A percentile compares a stretch with the other conserved stretches of the same genome.
phyloP scores from a whole-genome alignment of 2,888 invertebrate genomes.

The Dasypolia templi region DNA sequence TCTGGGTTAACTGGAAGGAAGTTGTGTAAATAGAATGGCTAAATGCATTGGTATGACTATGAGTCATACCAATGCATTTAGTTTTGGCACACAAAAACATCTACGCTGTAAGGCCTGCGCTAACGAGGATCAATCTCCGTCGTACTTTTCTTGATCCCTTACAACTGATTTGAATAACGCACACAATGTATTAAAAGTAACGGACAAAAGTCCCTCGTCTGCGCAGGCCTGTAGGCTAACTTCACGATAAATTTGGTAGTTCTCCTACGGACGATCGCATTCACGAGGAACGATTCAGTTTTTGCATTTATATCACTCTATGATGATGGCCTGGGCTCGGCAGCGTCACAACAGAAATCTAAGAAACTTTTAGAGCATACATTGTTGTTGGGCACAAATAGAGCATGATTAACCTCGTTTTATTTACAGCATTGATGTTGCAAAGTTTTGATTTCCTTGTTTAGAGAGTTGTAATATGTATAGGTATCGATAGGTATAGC shows the following conservation, averaged over 20 bases:
- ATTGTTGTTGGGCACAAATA: slow-evolving; percentile 13
- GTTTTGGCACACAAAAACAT: neutral
- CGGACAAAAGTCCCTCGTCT: too few species aligned
- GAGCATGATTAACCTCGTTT: slow-evolving; percentile 29
- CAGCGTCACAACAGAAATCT: neutral
- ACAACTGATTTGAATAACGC: too few species aligned
- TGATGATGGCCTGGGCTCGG: neutral
- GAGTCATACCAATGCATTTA: too few species aligned
- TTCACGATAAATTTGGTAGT: neutral
- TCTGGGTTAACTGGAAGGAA: too few species aligned
- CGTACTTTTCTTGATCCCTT: too few species aligned
- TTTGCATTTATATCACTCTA: neutral
- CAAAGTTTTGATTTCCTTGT: neutral
- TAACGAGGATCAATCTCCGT: too few species aligned
- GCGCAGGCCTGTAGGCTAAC: too few species aligned
- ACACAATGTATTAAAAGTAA: too few species aligned
- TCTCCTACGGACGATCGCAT: too few species aligned
- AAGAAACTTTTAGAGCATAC: neutral
- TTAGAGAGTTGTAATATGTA: neutral
- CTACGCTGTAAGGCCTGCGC: too few species aligned
- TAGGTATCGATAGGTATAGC: neutral
- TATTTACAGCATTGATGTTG: slow-evolving; percentile 20
- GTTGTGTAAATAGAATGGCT: too few species aligned
- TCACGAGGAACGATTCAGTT: neutral
- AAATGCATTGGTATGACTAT: neutral